Evolutionary conservation across 2,113 vertebrate species (phyloP), one percentile per base, ranked within the genome.

Genomic region (Engraulis encrasicolus): DNA sequence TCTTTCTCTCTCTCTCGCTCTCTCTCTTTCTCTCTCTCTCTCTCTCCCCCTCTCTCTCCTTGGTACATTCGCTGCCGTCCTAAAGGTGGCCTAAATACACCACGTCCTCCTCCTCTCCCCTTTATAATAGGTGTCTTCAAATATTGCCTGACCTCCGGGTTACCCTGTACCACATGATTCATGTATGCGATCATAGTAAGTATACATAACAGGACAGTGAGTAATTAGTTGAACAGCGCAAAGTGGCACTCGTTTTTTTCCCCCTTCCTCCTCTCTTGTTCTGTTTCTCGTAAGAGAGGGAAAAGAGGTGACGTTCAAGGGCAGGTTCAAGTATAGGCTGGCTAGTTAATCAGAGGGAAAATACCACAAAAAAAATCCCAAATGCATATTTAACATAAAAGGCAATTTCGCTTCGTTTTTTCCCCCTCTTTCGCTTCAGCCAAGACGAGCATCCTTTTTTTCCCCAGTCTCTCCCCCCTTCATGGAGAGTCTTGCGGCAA

Each of bases 361-460:
- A 45, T 5, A n/a, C n/a, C n/a, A n/a, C n/a, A n/a, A n/a, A n/a
- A n/a, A n/a, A n/a, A n/a, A n/a, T n/a, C n/a, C n/a, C n/a, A 45
- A 45, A 45, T 45, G 40, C 40, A 45, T 45, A 34, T 66, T 66
- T n/a, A 66, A 31, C 23, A 31, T 14, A 66, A 27, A 66, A 66
- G 34, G 27, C 7, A 31, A 31, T 14, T 31, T 74, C 9, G 11
- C 14, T 31, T 17, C 3, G 4, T 71, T 71, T 61, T 71, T 34
- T 14, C 38, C 37, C 20, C 18, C 80, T 79, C 6, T 71, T 80
- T 84, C 79, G 19, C 86, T 82, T n/a, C n/a, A n/a, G n/a, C n/a
- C n/a, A n/a, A n/a, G n/a, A 81, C 80, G 78, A 85, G 84, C 87
- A 87, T 87, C 88, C 78, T 89, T 92, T 85, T 50, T 19, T 31